These are phyloP conservation scores for Platyscapa corneri DNA, from an alignment of 1,140 invertebrate genomes.

Conservation along the genomic window DNA sequence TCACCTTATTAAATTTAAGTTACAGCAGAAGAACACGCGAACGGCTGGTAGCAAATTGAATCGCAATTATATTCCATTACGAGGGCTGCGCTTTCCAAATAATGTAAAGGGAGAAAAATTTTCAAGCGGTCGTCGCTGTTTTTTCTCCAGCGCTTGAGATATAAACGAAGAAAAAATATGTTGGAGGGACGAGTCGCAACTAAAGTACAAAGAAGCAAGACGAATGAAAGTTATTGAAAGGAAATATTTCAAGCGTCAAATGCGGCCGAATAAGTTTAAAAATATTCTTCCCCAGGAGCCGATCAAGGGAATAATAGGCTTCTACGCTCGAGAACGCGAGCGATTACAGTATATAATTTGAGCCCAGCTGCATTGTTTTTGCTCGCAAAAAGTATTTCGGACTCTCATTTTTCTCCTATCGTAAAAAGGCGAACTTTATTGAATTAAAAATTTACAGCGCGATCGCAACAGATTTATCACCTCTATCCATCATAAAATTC, in stretches of 20 bases:
- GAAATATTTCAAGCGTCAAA: no score
- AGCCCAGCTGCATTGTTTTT: neutral
- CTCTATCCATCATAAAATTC: conserved; percentile 53
- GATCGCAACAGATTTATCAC: conserved; percentile 49
- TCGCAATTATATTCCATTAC: neutral
- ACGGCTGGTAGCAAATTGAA: neutral
- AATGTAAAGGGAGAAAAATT: neutral
- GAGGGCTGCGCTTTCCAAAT: neutral
- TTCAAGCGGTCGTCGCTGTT: no score
- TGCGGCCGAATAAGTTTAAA: neutral
- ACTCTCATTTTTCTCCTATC: conserved; percentile 25
- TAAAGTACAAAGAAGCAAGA: no score
- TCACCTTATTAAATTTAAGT: neutral
- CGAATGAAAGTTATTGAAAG: no score
- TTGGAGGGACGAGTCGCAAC: no score
- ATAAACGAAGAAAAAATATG: no score
- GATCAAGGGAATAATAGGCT: neutral
- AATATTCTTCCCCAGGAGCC: neutral
- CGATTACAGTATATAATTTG: neutral
- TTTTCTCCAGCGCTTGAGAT: no score
- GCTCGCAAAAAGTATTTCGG: neutral
- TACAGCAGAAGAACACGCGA: neutral
- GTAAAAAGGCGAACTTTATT: conserved; percentile 22
- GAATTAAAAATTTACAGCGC: conserved; percentile 50
- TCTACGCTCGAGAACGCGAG: neutral